Evolutionary conservation across 1,140 invertebrate species (phyloP), one percentile per base, ranked within the genome.

Genomic region (Dendroctonus valens): DNA sequence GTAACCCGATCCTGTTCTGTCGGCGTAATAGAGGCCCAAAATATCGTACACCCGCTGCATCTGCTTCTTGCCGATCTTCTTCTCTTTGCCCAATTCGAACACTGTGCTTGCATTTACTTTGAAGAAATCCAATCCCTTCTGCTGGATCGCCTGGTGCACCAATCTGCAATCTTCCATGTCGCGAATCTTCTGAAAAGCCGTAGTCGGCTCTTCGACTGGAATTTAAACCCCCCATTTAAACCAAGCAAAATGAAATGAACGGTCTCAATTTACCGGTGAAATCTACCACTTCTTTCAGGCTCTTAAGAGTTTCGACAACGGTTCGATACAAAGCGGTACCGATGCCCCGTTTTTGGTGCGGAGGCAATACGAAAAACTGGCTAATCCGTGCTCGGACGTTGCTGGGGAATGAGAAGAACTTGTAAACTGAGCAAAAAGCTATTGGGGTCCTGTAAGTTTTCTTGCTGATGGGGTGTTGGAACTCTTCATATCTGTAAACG

Each of bases 321-420:
- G 69, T 69, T 50, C 60, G 44, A 61, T 72, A 72, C 4, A 87
- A 72, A 57, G 90, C 82, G 3, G 89, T 87, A 46, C 95, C 94
- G 14, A 97, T 78, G 3, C 96, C 94, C 50, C 89, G 81, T 46
- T 85, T 86, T 79, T 96, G 92, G 78, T 93, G 97, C 0, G 92
- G 92, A 8, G 96, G 96, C 65, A 98, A 79, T 55, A 97, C 85
- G 51, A 98, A 81, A 75, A 96, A 89, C 79, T 98, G 96, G 69
- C 93, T 93, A 57, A 99, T 91, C 60, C 96, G 83, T 7, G 95
- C 94, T 41, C 96, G 83, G 49, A 86, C 88, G 75, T 92, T 88
- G 49, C 86, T 81, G 0, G 96, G 96, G 81, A 97, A 97, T 0
- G 92, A 91, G 78, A 96, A 99, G 79, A 96, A 99, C 70, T 92